Evolutionary conservation across 1,140 invertebrate species (phyloP).

Genomic region (Schlechtendalia chinensis): DNA sequence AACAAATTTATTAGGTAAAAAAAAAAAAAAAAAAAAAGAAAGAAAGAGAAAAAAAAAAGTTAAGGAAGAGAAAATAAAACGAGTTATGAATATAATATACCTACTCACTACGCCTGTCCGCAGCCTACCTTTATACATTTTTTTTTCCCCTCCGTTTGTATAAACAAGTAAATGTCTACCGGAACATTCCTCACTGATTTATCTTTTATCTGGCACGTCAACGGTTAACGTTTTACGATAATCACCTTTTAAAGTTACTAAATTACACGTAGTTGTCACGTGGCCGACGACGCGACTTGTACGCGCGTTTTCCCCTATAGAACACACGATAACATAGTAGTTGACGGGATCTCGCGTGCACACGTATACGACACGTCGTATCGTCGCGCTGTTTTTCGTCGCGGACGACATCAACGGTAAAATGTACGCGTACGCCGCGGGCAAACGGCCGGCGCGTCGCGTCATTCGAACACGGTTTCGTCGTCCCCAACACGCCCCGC

Average conservation of each 20-base stretch:
- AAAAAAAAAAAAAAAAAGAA: constrained; percentile 10
- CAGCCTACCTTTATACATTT: constrained; percentile 33
- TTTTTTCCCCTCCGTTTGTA: constrained; percentile 5
- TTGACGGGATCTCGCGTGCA: too few relatives aligned
- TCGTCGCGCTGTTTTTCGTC: background rate
- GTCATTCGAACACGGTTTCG: too few relatives aligned
- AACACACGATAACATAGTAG: too few relatives aligned
- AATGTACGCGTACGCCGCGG: background rate
- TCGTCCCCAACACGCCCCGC: too few relatives aligned
- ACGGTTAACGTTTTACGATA: constrained; percentile 44
- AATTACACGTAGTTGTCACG: constrained; percentile 43
- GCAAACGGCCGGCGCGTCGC: background rate
- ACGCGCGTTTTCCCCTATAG: background rate
- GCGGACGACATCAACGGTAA: background rate
- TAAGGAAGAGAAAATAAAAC: constrained; percentile 42
- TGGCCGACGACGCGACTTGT: background rate
- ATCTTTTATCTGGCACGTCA: constrained; percentile 48
- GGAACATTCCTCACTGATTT: constrained; percentile 46
- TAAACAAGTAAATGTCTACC: constrained; percentile 46
- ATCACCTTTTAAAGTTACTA: constrained; percentile 48
- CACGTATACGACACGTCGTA: too few relatives aligned
- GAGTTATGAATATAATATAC: constrained; percentile 49
- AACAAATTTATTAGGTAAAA: constrained; percentile 45
- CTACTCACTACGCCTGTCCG: constrained; percentile 7
- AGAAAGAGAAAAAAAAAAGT: background rate